Conservation (phyloP, 2,113 vertebrate genomes). For the Abramis brama region DNA sequence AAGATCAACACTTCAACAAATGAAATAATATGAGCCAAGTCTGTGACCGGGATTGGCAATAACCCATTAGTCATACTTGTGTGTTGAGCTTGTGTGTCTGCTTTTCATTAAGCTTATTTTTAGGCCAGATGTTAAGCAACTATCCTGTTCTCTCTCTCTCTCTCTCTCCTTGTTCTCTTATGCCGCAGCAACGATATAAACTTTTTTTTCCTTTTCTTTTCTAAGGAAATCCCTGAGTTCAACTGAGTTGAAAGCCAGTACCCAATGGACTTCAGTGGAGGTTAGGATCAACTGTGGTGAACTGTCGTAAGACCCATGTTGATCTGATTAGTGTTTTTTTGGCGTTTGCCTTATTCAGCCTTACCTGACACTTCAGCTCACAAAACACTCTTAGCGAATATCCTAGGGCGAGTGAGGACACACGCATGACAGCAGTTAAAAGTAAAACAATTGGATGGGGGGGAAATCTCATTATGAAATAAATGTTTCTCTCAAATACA, state of each 20-base stretch:
- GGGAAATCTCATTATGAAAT: no score
- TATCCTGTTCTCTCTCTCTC: background rate
- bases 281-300: background rate
- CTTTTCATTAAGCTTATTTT: conserved; percentile 40
- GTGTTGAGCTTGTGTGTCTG: conserved; percentile 8
- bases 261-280: background rate
- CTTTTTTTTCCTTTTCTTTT: background rate
- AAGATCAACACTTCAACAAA: conserved; percentile 16
- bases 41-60: background rate
- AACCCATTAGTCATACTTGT: conserved; percentile 21
- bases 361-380: conserved; percentile 4
- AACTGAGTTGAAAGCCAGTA: background rate
- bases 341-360: background rate
- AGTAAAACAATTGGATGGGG: no score
- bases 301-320: background rate
- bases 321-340: conserved; percentile 1
- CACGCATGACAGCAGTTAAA: background rate
- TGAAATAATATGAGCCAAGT: conserved; percentile 33
- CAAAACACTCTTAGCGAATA: background rate
- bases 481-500: no score
- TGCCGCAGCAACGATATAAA: background rate
- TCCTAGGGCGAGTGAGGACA: background rate
- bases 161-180: background rate
- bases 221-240: background rate
- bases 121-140: conserved; percentile 32